phyloP scores from a whole-genome alignment of 2,797 vertebrate species.

The Taenioides sp. region DNA sequence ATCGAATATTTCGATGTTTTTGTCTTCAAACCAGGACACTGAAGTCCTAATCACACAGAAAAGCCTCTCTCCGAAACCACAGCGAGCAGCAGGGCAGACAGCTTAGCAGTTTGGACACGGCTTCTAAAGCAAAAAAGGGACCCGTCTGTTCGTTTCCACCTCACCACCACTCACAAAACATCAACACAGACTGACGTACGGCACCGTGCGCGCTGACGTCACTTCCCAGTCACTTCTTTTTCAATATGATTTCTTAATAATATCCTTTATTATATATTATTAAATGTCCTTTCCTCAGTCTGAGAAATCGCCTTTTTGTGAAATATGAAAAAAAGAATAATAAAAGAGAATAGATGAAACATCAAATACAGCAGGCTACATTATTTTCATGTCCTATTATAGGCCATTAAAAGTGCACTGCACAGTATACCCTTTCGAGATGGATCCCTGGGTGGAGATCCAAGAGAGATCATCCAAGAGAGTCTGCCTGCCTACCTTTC shows the following conservation, averaged over 20 bases:
- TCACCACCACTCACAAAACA: slow-evolving; percentile 77
- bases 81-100: background rate
- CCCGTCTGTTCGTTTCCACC: slow-evolving; percentile 56
- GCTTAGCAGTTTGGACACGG: slow-evolving; percentile 39
- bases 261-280: too few relatives aligned
- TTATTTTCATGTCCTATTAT: too few relatives aligned
- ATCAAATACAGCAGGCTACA: too few relatives aligned
- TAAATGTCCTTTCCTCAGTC: too few relatives aligned
- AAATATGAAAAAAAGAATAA: too few relatives aligned
- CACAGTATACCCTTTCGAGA: too few relatives aligned
- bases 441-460: too few relatives aligned
- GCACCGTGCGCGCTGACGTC: slow-evolving; percentile 56
- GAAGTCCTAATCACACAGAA: slow-evolving; percentile 17
- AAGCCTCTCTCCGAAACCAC: slow-evolving; percentile 28
- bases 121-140: slow-evolving; percentile 78
- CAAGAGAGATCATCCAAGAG: too few relatives aligned
- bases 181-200: slow-evolving; percentile 80
- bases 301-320: too few relatives aligned
- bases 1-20: slow-evolving; percentile 49
- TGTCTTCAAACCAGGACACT: slow-evolving; percentile 39
- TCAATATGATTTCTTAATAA: background rate
- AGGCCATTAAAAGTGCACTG: too few relatives aligned
- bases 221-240: slow-evolving; percentile 60
- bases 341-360: too few relatives aligned
- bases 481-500: too few relatives aligned